These are phyloP conservation scores for Drosophila chauvacae DNA, from an alignment of 1,140 invertebrate genomes.

Conservation along the genomic window DNA sequence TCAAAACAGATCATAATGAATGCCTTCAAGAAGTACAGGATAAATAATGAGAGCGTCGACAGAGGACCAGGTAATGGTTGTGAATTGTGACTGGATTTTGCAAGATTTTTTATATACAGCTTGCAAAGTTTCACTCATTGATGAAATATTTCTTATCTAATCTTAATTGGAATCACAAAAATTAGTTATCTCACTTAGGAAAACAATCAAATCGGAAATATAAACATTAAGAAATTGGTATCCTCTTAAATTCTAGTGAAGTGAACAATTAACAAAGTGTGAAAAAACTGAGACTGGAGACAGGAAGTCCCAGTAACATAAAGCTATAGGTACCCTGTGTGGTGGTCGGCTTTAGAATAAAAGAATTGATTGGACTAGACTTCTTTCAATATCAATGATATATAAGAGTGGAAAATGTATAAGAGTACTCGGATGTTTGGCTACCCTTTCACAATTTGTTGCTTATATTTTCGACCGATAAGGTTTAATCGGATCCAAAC, in stretches of 20 bases:
- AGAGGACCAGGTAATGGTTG: neutral
- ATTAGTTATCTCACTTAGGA: neutral
- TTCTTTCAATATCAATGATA: neutral
- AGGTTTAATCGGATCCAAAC: conserved; percentile 7
- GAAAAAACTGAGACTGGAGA: neutral
- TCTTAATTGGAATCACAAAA: neutral
- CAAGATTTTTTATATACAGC: neutral
- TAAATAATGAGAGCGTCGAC: neutral
- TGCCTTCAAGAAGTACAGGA: neutral
- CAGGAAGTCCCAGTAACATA: neutral
- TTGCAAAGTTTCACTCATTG: neutral
- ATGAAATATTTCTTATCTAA: conserved; percentile 13
- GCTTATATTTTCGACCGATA: conserved; percentile 35
- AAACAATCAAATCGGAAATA: neutral
- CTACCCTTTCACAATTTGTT: neutral
- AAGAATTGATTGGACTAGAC: no score
- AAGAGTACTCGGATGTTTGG: neutral
- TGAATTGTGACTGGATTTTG: neutral
- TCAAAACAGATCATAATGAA: neutral
- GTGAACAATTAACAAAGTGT: neutral
- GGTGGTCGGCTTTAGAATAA: neutral
- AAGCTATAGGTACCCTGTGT: neutral
- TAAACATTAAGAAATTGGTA: neutral
- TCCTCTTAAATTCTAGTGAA: neutral
- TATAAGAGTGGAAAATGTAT: conserved; percentile 1